phyloP scores from a whole-genome alignment of 2,797 vertebrate species.

The Girardinus metallicus region DNA sequence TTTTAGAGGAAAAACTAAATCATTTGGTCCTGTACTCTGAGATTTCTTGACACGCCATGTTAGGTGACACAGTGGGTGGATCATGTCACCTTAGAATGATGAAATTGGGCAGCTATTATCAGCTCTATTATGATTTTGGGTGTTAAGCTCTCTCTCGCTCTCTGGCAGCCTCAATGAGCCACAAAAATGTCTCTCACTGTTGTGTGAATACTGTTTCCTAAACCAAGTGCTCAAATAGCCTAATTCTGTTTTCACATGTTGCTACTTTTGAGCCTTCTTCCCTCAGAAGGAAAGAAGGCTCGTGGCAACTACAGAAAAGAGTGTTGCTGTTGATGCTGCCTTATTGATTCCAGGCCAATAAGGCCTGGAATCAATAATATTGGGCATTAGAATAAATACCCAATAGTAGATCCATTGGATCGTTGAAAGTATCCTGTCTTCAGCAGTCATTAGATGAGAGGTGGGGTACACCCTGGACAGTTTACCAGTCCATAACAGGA shows the following conservation, averaged over 20 bases:
- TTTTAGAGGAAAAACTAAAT: not conserved
- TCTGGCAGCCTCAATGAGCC: not conserved
- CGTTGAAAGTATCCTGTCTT: no score
- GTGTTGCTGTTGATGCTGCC: not conserved
- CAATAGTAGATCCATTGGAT: no score
- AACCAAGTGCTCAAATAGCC: not conserved
- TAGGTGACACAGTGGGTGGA: not conserved
- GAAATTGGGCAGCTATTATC: not conserved
- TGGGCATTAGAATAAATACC: no score
- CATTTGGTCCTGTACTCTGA: not conserved
- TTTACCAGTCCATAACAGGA: no score
- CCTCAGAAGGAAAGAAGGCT: no score
- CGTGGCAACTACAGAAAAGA: not conserved
- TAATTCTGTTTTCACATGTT: no score
- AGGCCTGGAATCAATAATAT: no score
- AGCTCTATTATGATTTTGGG: not conserved
- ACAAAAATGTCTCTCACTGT: not conserved
- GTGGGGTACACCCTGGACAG: no score
- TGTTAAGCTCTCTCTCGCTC: not conserved
- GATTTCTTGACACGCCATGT: not conserved
- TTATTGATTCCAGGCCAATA: not conserved
- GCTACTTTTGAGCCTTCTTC: not conserved
- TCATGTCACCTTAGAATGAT: not conserved
- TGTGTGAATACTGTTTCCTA: not conserved
- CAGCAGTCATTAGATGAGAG: no score